Evolutionary conservation across 2,888 invertebrate species (phyloP).

Genomic region (Cheilosia impressa): DNA sequence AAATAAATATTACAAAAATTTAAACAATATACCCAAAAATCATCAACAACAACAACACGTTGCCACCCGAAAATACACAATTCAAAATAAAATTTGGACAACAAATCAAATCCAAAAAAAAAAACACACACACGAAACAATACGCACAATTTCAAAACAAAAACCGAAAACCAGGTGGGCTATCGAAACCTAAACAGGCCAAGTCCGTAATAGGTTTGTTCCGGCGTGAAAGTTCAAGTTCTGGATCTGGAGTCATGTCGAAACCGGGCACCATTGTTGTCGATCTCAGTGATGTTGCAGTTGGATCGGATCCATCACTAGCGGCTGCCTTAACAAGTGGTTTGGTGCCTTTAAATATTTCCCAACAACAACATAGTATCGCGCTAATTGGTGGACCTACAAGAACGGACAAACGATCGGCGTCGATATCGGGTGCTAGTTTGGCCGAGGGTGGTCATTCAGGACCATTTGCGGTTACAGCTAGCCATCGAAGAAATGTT

Average conservation of each 20-base stretch:
- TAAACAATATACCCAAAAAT: constrained; percentile 39
- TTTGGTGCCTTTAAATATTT: constrained; percentile 84
- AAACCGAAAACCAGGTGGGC: constrained; percentile 87
- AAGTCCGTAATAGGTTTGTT: constrained; percentile 95
- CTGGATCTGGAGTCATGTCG: constrained; percentile 85
- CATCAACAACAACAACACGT: constrained; percentile 63
- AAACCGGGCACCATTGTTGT: constrained; percentile 83
- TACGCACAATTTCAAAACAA: constrained; percentile 51
- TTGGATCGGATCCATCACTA: constrained; percentile 85
- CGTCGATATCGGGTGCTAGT: constrained; percentile 80
- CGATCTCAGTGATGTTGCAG: constrained; percentile 77
- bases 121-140: constrained; percentile 46
- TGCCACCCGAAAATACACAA: constrained; percentile 43
- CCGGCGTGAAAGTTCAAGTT: constrained; percentile 91
- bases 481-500: constrained; percentile 88
- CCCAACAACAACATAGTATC: constrained; percentile 79
- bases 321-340: constrained; percentile 82
- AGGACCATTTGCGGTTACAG: constrained; percentile 87
- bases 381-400: constrained; percentile 74
- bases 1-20: constrained; percentile 39
- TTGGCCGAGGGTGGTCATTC: constrained; percentile 84
- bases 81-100: constrained; percentile 19
- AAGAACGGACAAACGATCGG: constrained; percentile 80
- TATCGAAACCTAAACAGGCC: constrained; percentile 93
- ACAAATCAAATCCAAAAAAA: constrained; percentile 24